These are phyloP conservation scores for Listronotus oregonensis DNA, from an alignment of 1,140 invertebrate species.

Conservation along the genomic window DNA sequence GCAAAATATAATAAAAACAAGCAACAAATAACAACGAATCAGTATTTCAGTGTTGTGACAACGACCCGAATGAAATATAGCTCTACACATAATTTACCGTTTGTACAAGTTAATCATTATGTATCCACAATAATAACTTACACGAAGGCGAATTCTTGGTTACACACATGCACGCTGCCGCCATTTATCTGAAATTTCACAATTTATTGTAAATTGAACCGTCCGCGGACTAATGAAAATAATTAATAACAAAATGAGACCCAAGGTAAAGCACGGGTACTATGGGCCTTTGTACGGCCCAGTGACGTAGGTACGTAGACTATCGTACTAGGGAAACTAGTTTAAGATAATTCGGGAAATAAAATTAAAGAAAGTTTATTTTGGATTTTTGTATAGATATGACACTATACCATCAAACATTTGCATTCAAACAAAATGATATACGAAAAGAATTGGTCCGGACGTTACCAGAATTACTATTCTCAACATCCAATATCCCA, in stretches of 20 bases:
- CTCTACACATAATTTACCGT: conserved; percentile 32
- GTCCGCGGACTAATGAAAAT: conserved; percentile 38
- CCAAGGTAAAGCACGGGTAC: conserved; percentile 20
- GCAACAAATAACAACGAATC: background rate
- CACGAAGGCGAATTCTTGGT: conserved; percentile 22
- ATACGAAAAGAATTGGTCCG: too few species aligned
- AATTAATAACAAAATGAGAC: conserved; percentile 38
- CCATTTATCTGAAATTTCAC: conserved; percentile 38
- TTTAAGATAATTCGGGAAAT: too few species aligned
- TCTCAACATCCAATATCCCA: too few species aligned
- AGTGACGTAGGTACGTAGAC: conserved; percentile 16
- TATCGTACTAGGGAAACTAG: too few species aligned
- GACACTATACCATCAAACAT: too few species aligned
- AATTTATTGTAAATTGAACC: conserved; percentile 42
- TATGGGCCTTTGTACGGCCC: conserved; percentile 3
- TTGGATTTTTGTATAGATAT: too few species aligned
- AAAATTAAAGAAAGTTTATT: too few species aligned
- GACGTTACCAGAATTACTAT: too few species aligned
- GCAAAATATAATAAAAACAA: too few species aligned
- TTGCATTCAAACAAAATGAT: too few species aligned
- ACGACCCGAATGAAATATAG: conserved; percentile 28
- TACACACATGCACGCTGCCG: conserved; percentile 13
- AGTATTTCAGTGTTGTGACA: conserved; percentile 27
- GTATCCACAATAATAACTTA: conserved; percentile 33
- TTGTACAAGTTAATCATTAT: conserved; percentile 38